phyloP scores from a whole-genome alignment of 92 coral and sea anemone genomes.

The Palythoa caribaeorum region DNA sequence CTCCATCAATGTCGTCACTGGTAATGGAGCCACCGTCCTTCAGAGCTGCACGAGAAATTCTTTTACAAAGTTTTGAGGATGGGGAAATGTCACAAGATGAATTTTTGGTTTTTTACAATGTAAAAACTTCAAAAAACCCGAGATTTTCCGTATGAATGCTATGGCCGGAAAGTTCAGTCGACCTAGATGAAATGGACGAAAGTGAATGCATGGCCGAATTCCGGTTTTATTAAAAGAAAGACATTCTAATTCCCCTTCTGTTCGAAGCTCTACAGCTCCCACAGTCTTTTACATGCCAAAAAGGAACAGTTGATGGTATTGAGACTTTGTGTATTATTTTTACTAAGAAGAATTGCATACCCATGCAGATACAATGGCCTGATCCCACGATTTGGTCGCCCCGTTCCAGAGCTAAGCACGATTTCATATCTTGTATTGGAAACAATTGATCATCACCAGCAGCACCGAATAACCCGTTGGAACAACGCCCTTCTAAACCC shows the following conservation, averaged over 20 bases:
- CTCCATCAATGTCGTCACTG: too few relatives aligned
- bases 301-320: constrained; percentile 2
- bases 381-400: neutral
- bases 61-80: constrained; percentile 25
- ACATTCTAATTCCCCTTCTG: constrained; percentile 9
- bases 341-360: neutral
- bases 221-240: constrained; percentile 12
- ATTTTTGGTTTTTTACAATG: constrained; percentile 32
- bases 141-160: constrained; percentile 38
- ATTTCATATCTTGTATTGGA: neutral
- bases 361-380: neutral
- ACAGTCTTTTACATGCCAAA: constrained; percentile 38
- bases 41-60: constrained; percentile 32
- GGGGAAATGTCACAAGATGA: constrained; percentile 30
- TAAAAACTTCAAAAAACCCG: constrained; percentile 25
- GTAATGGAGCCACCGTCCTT: neutral
- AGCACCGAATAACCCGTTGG: constrained; percentile 23
- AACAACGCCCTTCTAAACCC: neutral
- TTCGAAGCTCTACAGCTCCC: constrained; percentile 15
- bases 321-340: neutral
- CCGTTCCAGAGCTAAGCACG: neutral
- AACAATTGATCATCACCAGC: neutral
- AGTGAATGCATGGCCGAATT: constrained; percentile 38
- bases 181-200: constrained; percentile 35
- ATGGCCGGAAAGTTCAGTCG: neutral